Percentiles rank a stretch among this genome's conserved stretches.
Conservation (phyloP, 1,140 invertebrate genomes). For the Polyergus mexicanus region DNA sequence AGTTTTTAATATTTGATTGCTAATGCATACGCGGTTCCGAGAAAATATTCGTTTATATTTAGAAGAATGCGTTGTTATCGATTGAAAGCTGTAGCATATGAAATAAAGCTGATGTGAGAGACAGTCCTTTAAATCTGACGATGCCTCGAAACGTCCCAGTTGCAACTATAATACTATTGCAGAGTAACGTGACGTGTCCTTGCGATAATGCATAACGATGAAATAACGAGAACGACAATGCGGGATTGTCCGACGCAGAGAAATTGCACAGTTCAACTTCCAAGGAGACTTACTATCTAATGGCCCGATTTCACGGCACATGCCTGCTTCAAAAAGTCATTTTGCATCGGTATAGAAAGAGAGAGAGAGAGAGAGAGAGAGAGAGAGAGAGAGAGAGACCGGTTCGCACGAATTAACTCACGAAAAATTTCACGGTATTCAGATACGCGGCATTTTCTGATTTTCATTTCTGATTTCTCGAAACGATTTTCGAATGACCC, state of each 20-base stretch:
- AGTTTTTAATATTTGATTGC: neutral
- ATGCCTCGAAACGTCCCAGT: neutral
- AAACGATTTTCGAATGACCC: neutral
- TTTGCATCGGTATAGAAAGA: too few relatives aligned
- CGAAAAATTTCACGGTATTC: constrained; percentile 11
- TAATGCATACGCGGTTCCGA: neutral
- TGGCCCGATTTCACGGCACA: constrained; percentile 68
- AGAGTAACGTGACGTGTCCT: constrained; percentile 65
- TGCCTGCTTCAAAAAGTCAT: neutral
- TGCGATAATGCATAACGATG: constrained; percentile 62
- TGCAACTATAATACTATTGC: neutral
- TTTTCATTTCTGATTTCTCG: neutral
- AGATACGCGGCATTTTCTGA: neutral
- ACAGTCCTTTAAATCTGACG: neutral
- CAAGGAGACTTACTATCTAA: constrained; percentile 81
- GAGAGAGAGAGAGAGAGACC: too few relatives aligned
- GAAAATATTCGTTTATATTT: neutral
- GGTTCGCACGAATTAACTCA: neutral
- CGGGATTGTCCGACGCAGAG: constrained; percentile 19
- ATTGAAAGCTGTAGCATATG: neutral
- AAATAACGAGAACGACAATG: constrained; percentile 21
- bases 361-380: too few relatives aligned
- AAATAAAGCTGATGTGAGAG: too few relatives aligned
- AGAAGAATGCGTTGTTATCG: neutral
- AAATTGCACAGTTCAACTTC: constrained; percentile 52